Percentiles rank a stretch among this genome's conserved stretches.
Evolutionary conservation across 53 echinoderm and acorn worm species (phyloP).

Genomic region (Stichopus horrens): DNA sequence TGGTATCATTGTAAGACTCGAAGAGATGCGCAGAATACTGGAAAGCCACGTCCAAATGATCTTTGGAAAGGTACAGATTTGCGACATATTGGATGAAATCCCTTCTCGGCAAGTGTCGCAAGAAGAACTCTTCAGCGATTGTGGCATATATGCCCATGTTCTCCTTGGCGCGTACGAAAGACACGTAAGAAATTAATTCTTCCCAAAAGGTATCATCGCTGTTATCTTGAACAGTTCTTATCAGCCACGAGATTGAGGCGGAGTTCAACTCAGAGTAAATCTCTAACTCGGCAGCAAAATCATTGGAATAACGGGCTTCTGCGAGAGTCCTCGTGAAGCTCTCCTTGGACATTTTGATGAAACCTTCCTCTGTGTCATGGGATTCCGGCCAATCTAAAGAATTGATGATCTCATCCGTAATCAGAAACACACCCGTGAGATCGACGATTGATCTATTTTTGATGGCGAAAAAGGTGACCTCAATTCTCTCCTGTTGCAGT

Average conservation of each 20-base stretch:
- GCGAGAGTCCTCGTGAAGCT: neutral
- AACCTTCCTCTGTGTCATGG: neutral
- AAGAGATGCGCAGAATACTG: neutral
- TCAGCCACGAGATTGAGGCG: conserved; percentile 64
- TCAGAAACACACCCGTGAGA: conserved; percentile 15
- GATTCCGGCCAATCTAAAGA: neutral
- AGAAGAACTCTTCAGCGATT: conserved; percentile 58
- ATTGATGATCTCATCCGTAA: neutral
- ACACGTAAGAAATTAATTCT: conserved; percentile 58
- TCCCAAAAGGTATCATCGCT: conserved; percentile 43
- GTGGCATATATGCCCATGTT: conserved; percentile 61
- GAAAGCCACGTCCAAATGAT: conserved; percentile 61
- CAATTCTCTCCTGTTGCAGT: conserved; percentile 52
- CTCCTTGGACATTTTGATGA: neutral
- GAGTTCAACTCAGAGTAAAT: conserved; percentile 60
- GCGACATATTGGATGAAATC: conserved; percentile 54
- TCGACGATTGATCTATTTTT: neutral
- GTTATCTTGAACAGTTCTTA: conserved; percentile 40
- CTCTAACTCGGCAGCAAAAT: conserved; percentile 48
- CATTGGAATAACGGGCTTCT: neutral
- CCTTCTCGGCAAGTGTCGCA: conserved; percentile 12
- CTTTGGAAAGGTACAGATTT: conserved; percentile 45
- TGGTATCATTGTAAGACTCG: neutral
- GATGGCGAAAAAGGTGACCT: conserved; percentile 31
- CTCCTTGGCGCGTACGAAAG: conserved; percentile 72